A percentile compares a stretch with the other conserved stretches of the same genome.
Conservation (phyloP, 2,113 vertebrate species). For the Syngnathus typhle region DNA sequence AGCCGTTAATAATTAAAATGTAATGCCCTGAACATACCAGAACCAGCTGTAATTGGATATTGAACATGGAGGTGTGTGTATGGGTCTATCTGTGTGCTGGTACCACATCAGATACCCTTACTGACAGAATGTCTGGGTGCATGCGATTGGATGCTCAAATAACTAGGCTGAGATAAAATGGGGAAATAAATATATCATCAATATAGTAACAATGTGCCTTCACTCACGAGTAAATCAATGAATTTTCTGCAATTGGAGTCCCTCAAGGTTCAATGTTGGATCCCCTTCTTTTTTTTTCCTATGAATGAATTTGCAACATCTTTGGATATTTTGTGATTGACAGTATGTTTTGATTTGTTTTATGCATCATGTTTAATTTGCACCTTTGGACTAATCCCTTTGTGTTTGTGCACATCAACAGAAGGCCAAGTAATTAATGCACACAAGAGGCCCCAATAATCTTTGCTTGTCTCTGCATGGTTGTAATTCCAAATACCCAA, state of each 20-base stretch:
- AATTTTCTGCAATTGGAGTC: not conserved
- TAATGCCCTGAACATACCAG: constrained; percentile 41
- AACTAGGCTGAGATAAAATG: not conserved
- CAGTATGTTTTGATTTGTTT: not conserved
- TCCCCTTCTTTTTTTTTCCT: not conserved
- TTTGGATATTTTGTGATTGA: not conserved
- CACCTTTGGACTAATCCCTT: constrained; percentile 3
- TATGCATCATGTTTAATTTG: constrained; percentile 16
- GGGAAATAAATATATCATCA: not conserved
- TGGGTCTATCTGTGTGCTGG: constrained; percentile 7
- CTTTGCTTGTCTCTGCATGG: constrained; percentile 31
- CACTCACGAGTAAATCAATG: not conserved
- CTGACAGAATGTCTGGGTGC: constrained; percentile 42
- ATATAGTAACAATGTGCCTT: not conserved
- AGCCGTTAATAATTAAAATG: constrained; percentile 60
- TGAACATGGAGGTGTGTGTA: constrained; percentile 20
- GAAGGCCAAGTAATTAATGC: constrained; percentile 53
- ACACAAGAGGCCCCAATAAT: constrained; percentile 51
- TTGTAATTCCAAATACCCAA: constrained; percentile 44
- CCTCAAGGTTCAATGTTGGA: not conserved
- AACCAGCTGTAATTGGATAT: constrained; percentile 51
- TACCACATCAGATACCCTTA: constrained; percentile 57
- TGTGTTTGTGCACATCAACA: constrained; percentile 33
- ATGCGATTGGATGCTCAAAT: constrained; percentile 2
- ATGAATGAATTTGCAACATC: constrained; percentile 15